Evolutionary conservation across 1,140 invertebrate genomes (phyloP), one percentile per base, ranked within the genome.

Genomic region (Scaptomyza pallida): DNA sequence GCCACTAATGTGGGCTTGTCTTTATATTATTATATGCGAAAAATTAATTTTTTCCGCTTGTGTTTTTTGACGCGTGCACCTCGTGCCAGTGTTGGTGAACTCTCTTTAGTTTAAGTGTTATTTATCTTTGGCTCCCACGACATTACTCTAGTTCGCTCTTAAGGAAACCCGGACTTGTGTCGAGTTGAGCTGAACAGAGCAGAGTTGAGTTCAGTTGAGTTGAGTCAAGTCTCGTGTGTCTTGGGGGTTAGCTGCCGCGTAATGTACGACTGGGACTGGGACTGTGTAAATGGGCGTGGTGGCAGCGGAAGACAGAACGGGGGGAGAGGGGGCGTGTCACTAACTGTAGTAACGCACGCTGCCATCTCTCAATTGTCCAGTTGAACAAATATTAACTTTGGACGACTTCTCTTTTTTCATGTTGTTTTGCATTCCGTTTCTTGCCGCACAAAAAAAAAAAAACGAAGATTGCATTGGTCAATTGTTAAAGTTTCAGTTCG

Each of bases 71-170:
- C n/a, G n/a, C n/a, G n/a, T n/a, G n/a, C n/a, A n/a, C n/a, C n/a
- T n/a, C n/a, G n/a, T n/a, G n/a, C n/a, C n/a, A n/a, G n/a, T n/a
- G n/a, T n/a, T n/a, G n/a, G n/a, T n/a, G n/a, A n/a, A n/a, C n/a
- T n/a, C n/a, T n/a, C n/a, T n/a, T n/a, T n/a, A n/a, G n/a, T n/a
- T n/a, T n/a, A 88, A 88, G 75, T 88, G 82, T 86, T 86, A 86
- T 86, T 86, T 86, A 86, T 86, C 82, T 86, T 86, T 75, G 16
- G 72, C 82, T 86, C 82, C 82, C 82, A 78, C 82, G 81, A 86
- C 82, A 86, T 88, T 82, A 88, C 82, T 86, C 81, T 88, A 74
- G 72, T 86, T 86, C 75, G 52, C 64, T 85, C 59, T 60, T 57
- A 55, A 56, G 51, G 17, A 30, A 23, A 19, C 67, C 43, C n/a